phyloP scores from a whole-genome alignment of 1,140 invertebrate species.

The Maniola jurtina region DNA sequence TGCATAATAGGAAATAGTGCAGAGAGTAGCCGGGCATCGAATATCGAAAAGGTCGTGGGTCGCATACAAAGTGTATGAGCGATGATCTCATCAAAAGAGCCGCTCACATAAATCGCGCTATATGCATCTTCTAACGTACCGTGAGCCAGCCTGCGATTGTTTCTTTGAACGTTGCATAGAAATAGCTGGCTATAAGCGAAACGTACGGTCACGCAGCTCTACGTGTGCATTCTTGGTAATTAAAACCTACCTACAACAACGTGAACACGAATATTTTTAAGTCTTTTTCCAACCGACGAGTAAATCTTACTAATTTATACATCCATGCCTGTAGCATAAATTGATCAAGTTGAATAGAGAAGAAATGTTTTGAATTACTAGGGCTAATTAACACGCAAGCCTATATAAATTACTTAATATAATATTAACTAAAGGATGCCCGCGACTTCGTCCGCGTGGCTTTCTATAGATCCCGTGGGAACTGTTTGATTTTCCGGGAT shows the following conservation, averaged over 20 bases:
- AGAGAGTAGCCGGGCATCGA: constrained; percentile 60
- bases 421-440: not conserved
- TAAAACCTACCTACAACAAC: constrained; percentile 25
- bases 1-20: constrained; percentile 73
- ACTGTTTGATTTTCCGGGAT: no score
- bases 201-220: constrained; percentile 24
- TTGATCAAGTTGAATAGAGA: not conserved
- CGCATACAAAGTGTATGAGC: constrained; percentile 68
- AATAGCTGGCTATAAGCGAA: constrained; percentile 58
- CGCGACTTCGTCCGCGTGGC: no score
- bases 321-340: not conserved
- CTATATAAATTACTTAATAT: not conserved
- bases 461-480: no score
- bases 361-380: not conserved
- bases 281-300: not conserved
- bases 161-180: constrained; percentile 64
- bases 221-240: constrained; percentile 37
- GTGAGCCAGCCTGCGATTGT: constrained; percentile 51
- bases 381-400: not conserved
- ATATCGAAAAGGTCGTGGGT: constrained; percentile 65
- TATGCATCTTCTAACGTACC: constrained; percentile 60
- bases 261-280: constrained; percentile 17
- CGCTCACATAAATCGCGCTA: constrained; percentile 65
- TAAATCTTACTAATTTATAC: not conserved
- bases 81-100: constrained; percentile 75